Base-by-base conservation (phyloP, 1,140 invertebrate genomes). In the Kradibia gibbosae region DNA sequence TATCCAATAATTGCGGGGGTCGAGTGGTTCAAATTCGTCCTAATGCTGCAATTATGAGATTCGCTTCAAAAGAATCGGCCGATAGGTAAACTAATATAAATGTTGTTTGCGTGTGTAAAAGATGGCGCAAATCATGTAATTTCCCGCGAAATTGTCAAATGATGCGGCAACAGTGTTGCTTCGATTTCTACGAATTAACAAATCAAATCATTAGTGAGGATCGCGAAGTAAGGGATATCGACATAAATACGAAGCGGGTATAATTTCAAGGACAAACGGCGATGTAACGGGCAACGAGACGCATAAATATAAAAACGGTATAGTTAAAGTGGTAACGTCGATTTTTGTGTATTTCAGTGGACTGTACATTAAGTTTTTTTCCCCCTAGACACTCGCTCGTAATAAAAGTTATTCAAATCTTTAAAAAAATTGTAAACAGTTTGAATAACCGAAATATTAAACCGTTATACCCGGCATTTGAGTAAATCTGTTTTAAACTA, bases 1-100 rank as follows among this genome's bases (percentile, higher is more conserved):
- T 97, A 48, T 95, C 95, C 3, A 94, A 95, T 84, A 97, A 97
- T 89, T 97, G 95, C 88, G 96, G 96, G 17, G 96, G 96, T 20
- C 93, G 94, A 84, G 95, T 97, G 20, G 86, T 95, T 0, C 88
- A 91, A 82, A 91, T 97, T 25, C 92, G 92, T 22, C 91, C 92
- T 28, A 92, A 93, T 71, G 93, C 92, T 81, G 96, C 96, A n/a
- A 91, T 94, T 80, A 86, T 97, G 71, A 92, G 93, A 81, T 97
- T 97, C 91, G 91, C 93, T 62, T 95, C 93, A 45, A 91, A 93
- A 73, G 94, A 95, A 86, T 93, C 93, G 85, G 95, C 96, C 82
- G 90, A 93, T 45, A 95, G 96, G 96, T 97, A 92, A 65, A 48
- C 13, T 4, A 53, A 31, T 22, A 3, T n/a, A 36, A 17, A 57